A percentile compares a stretch with the other conserved stretches of the same genome.
phyloP scores from a whole-genome alignment of 2,113 vertebrate genomes.

The Origma solitaria region DNA sequence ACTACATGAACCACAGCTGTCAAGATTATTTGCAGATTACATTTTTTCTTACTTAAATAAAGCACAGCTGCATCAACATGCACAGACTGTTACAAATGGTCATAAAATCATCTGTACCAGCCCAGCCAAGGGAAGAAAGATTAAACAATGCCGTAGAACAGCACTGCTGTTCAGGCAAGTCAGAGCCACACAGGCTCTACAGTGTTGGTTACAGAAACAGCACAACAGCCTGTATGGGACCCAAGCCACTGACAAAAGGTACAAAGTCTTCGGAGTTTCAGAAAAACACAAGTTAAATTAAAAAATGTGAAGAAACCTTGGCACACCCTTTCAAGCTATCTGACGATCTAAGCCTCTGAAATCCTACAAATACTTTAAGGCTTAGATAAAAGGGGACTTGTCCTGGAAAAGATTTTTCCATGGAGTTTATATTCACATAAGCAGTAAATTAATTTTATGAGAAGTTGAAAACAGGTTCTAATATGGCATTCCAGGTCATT shows the following conservation, averaged over 20 bases:
- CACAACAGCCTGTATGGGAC: not conserved
- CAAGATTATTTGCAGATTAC: conserved; percentile 12
- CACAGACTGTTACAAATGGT: not conserved
- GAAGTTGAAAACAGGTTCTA: not conserved
- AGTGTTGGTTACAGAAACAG: not conserved
- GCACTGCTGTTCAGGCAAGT: not conserved
- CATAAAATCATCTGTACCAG: not conserved
- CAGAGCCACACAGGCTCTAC: not conserved
- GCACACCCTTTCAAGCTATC: not conserved
- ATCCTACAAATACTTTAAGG: not conserved
- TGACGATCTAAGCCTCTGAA: not conserved
- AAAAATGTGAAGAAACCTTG: not conserved
- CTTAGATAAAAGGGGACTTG: not conserved
- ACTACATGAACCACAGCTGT: not conserved
- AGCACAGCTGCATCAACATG: conserved; percentile 38
- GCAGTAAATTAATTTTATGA: not conserved
- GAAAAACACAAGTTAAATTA: not conserved
- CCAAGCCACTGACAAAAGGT: not conserved
- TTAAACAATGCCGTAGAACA: not conserved
- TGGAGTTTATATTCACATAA: not conserved
- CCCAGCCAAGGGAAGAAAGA: not conserved
- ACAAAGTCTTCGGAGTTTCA: not conserved
- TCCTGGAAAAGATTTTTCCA: not conserved
- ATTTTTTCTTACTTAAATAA: conserved; percentile 35
- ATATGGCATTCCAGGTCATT: not conserved